Conservation (phyloP, 2,797 vertebrate species). For the Falco cherrug region DNA sequence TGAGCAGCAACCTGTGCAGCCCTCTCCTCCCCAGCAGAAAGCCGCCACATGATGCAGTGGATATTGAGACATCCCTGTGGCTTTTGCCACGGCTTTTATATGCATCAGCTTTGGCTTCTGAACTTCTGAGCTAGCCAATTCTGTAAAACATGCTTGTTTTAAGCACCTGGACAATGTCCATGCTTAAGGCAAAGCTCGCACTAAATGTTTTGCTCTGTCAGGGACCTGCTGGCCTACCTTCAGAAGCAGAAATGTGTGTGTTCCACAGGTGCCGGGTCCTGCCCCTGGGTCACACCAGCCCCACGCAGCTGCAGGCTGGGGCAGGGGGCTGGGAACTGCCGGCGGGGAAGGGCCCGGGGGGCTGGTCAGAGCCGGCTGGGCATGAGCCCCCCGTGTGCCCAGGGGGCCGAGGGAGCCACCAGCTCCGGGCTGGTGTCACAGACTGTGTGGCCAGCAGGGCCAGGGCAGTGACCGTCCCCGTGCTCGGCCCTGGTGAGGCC, state of each 20-base stretch:
- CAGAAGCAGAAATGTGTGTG: not conserved
- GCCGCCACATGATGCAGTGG: fast-evolving
- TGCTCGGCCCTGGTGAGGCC: too few relatives aligned
- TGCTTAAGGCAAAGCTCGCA: not conserved
- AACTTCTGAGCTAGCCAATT: not conserved
- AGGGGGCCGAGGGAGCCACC: too few relatives aligned
- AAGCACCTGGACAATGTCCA: not conserved
- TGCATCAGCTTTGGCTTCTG: not conserved
- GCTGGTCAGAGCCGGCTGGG: too few relatives aligned
- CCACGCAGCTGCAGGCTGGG: too few relatives aligned
- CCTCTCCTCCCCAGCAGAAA: not conserved
- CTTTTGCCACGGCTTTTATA: not conserved
- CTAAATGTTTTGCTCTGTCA: not conserved
- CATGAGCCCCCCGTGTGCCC: too few relatives aligned
- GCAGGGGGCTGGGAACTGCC: too few relatives aligned
- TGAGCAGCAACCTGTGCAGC: not conserved
- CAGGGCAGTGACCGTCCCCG: too few relatives aligned
- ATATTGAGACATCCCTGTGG: not conserved
- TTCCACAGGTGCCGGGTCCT: not conserved
- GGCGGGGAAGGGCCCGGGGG: too few relatives aligned
- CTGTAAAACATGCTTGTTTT: not conserved
- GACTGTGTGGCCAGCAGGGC: too few relatives aligned
- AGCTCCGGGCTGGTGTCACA: too few relatives aligned
- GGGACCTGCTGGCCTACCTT: not conserved
- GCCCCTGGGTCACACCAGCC: too few relatives aligned